Evolutionary conservation across 2,113 vertebrate species (phyloP).

Genomic region (Noctilio leporinus): DNA sequence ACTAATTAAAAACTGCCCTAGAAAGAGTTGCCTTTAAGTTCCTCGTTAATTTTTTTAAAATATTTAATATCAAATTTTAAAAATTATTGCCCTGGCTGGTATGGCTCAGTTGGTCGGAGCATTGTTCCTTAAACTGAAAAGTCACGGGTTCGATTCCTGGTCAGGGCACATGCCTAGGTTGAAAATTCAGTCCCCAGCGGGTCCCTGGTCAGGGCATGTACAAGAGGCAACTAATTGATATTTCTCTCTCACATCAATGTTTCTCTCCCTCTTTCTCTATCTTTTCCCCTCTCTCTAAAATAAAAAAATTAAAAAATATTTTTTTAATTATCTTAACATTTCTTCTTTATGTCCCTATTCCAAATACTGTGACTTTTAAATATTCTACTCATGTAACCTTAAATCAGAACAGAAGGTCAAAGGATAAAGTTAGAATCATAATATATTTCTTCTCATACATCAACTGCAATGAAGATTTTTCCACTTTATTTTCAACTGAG

Average conservation of each 20-base stretch:
- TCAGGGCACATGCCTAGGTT: no score
- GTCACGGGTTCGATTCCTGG: no score
- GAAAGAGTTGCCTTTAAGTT: background rate
- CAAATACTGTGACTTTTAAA: background rate
- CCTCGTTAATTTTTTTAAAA: background rate
- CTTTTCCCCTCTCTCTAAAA: no score
- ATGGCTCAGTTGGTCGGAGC: no score
- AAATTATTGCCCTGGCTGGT: background rate
- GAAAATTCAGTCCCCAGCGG: no score
- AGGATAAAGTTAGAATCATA: background rate
- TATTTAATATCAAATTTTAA: background rate
- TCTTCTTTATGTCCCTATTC: background rate
- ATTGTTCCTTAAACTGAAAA: no score
- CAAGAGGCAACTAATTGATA: no score
- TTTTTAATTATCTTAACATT: background rate
- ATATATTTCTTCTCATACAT: slow-evolving; percentile 48
- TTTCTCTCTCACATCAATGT: no score
- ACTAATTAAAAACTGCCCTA: background rate
- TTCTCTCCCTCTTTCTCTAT: no score
- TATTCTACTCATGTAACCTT: background rate
- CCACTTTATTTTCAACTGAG: slow-evolving; percentile 58
- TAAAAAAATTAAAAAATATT: no score
- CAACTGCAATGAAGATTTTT: slow-evolving; percentile 57
- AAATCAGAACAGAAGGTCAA: slow-evolving; percentile 37
- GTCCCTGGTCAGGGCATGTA: no score